Conservation (phyloP, 2,888 invertebrate species). For the Phalangium opilio region DNA sequence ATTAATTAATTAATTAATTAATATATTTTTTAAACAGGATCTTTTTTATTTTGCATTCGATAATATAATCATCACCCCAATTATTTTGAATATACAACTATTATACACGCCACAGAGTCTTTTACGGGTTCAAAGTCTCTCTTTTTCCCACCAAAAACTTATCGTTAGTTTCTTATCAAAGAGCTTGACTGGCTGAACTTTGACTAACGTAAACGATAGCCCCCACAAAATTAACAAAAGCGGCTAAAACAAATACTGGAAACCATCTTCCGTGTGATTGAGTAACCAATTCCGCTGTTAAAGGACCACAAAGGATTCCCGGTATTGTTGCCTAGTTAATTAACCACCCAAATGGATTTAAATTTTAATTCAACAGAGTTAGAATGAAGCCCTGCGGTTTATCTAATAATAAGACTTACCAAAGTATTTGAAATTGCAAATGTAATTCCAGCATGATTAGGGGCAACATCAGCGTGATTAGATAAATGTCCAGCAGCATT, state of each 20-base stretch:
- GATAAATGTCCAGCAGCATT: conserved; percentile 59
- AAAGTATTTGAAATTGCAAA: conserved; percentile 60
- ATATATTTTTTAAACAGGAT: too few species aligned
- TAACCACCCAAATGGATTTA: too few species aligned
- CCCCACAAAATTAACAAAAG: conserved; percentile 52
- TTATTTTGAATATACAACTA: too few species aligned
- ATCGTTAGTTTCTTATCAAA: conserved; percentile 5
- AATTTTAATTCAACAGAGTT: conserved; percentile 1
- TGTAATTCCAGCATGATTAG: conserved; percentile 57
- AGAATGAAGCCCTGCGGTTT: too few species aligned
- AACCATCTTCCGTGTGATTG: conserved; percentile 54
- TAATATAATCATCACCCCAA: too few species aligned
- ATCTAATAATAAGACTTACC: conserved; percentile 31
- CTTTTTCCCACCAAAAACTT: too few species aligned
- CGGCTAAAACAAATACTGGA: conserved; percentile 54
- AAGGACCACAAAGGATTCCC: conserved; percentile 56
- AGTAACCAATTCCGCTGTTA: conserved; percentile 55
- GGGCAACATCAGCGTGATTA: conserved; percentile 60
- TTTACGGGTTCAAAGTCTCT: too few species aligned
- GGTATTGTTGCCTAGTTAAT: conserved; percentile 50
- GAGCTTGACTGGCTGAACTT: conserved; percentile 36
- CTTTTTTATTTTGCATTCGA: too few species aligned
- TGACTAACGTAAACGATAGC: conserved; percentile 56
- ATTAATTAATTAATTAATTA: too few species aligned
- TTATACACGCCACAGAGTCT: too few species aligned